Evolutionary conservation across 2,888 invertebrate genomes (phyloP), one percentile per base, ranked within the genome.

Genomic region (Zygaena filipendulae): DNA sequence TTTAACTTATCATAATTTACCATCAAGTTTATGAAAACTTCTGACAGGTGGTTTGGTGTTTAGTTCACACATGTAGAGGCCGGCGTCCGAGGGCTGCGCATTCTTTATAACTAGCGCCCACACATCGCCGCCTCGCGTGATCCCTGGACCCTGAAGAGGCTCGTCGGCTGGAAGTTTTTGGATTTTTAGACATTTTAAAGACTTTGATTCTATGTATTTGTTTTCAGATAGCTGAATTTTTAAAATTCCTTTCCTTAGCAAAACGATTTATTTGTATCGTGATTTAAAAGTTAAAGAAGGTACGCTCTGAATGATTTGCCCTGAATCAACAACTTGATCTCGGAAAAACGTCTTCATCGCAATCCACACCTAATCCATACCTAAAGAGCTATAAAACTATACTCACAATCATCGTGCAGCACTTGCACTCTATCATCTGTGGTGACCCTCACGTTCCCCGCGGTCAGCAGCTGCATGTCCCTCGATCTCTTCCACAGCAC

Each of bases 71-170:
- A 87, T 85, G 59, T 92, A 93, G 18, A 90, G 82, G 2, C 91
- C 92, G 0, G 90, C 84, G 56, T 93, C 92, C 0, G 84, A 79
- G 0, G 85, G 71, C 47, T 82, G 85, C 9, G 87, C 85, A 10
- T 83, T 74, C 53, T 86, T 87, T 49, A 93, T 90, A 37, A 90
- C 85, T 25, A 93, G 80, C 21, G 92, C 91, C 92, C 92, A 92
- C 9, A 92, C 91, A 52, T 91, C 91, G 1, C 91, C 91, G 2
- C 89, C 91, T 51, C 82, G 79, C 23, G 64, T 54, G 35, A 77
- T 77, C 1, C 77, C 75, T 0, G 72, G 72, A 0, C 77, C 79
- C 38, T 68, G 70, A 1, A 74, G 43, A 0, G 74, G 72, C 31
- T 75, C 77, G 11, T 79, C 72, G 5, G 68, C 74, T 75, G 41